These are phyloP conservation scores for Globodera rostochiensis DNA, from an alignment of 1,140 invertebrate genomes.

Conservation along the genomic window DNA sequence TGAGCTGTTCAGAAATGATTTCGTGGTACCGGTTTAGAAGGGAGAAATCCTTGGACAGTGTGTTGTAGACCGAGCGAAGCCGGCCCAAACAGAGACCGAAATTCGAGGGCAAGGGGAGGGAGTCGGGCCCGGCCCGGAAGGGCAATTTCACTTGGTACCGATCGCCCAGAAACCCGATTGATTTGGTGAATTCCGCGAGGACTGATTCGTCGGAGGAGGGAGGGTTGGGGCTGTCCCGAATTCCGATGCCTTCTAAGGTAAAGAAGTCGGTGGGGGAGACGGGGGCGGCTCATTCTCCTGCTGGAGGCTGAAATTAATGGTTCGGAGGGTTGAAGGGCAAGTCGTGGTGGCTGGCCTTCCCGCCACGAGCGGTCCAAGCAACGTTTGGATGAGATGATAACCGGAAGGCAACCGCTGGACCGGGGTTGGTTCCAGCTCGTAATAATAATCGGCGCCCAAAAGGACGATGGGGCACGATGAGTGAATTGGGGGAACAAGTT, in stretches of 20 bases:
- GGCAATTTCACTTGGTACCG: constrained; percentile 1
- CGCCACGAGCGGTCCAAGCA: not conserved
- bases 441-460: not conserved
- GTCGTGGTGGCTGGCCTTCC: not conserved
- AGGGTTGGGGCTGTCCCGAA: not conserved
- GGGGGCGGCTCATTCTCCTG: not conserved
- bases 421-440: not conserved
- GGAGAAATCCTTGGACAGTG: not conserved
- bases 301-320: not conserved
- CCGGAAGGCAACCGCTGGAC: not conserved
- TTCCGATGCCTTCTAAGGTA: not conserved
- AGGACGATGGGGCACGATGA: not conserved
- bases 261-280: not conserved
- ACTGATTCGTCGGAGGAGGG: not conserved
- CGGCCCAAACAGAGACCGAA: not conserved
- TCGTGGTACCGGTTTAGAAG: not conserved
- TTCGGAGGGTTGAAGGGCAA: not conserved
- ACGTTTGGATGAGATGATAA: not conserved
- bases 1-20: not conserved
- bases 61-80: not conserved
- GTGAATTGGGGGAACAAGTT: not conserved
- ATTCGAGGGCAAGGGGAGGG: not conserved
- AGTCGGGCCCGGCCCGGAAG: not conserved
- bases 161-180: not conserved
- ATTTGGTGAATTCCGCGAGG: not conserved